Percentiles rank a stretch among this genome's conserved stretches.
phyloP scores from a whole-genome alignment of 2,113 vertebrate species.

The Malurus alboscapulatus region DNA sequence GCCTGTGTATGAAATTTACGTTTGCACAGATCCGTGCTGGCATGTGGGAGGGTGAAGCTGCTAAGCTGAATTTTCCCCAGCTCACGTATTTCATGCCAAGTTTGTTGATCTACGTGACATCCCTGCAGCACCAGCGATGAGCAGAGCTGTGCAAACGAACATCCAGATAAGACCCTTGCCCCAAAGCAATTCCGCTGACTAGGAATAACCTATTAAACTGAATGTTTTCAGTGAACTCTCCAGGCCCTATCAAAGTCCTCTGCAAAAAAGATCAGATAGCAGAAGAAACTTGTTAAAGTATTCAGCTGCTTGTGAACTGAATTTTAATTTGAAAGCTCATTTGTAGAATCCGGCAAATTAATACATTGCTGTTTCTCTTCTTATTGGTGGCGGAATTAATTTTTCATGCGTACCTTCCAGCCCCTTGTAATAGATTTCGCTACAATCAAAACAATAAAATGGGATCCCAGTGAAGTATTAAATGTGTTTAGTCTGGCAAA shows the following conservation, averaged over 20 bases:
- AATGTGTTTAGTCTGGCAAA: conserved; percentile 54
- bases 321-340: conserved; percentile 37
- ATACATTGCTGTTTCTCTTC: conserved; percentile 1
- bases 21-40: background rate
- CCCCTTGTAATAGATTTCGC: conserved; percentile 46
- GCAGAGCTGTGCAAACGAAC: background rate
- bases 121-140: background rate
- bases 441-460: conserved; percentile 56
- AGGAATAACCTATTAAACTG: background rate
- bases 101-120: conserved; percentile 4
- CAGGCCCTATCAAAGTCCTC: background rate
- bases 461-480: conserved; percentile 56
- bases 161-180: conserved; percentile 20
- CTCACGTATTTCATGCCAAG: background rate
- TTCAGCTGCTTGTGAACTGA: background rate
- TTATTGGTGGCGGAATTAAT: background rate
- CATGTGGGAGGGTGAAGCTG: background rate
- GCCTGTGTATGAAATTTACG: background rate
- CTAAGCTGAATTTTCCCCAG: conserved; percentile 10
- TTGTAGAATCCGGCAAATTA: conserved; percentile 43
- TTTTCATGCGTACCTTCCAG: conserved; percentile 40
- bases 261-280: conserved; percentile 29
- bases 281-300: conserved; percentile 14
- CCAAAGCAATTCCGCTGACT: background rate
- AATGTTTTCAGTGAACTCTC: conserved; percentile 27